Conservation (phyloP, 2,888 invertebrate species). For the Andrena hattorfiana region DNA sequence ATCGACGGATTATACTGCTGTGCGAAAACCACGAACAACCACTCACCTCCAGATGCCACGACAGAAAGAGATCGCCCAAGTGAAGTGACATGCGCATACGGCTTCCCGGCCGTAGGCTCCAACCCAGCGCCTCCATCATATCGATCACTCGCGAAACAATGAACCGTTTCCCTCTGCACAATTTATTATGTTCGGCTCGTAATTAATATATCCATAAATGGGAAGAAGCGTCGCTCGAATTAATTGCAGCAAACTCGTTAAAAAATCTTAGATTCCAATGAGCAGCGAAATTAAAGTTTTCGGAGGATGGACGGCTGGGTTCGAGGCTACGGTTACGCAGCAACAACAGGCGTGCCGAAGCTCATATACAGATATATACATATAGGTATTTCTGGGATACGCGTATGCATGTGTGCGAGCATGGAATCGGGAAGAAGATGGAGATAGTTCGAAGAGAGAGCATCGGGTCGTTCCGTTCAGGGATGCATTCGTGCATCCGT, state of each 20-base stretch:
- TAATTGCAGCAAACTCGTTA: not conserved
- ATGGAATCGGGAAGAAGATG: slow-evolving; percentile 38
- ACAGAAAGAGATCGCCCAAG: slow-evolving; percentile 84
- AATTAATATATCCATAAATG: not conserved
- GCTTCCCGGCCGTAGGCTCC: slow-evolving; percentile 74
- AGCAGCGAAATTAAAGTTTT: not conserved
- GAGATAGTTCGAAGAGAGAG: slow-evolving; percentile 22
- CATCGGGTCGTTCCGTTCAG: slow-evolving; percentile 27
- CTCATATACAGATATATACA: slow-evolving; percentile 32
- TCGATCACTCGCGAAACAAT: slow-evolving; percentile 68
- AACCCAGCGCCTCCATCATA: slow-evolving; percentile 72
- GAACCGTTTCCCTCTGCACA: not conserved
- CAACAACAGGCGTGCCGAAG: slow-evolving; percentile 61
- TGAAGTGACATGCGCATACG: slow-evolving; percentile 83
- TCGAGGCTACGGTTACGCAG: slow-evolving; percentile 73
- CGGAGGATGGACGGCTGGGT: slow-evolving; percentile 68
- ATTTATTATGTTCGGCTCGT: not conserved
- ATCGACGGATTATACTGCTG: slow-evolving; percentile 77
- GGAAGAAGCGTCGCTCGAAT: not conserved
- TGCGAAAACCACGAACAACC: slow-evolving; percentile 77
- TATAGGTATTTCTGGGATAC: slow-evolving; percentile 50
- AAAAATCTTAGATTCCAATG: not conserved
- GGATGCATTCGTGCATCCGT: slow-evolving; percentile 48
- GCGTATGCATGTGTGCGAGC: slow-evolving; percentile 15
- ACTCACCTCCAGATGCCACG: slow-evolving; percentile 85